Conservation (phyloP, 2,113 vertebrate genomes). For the Condylura cristata region DNA sequence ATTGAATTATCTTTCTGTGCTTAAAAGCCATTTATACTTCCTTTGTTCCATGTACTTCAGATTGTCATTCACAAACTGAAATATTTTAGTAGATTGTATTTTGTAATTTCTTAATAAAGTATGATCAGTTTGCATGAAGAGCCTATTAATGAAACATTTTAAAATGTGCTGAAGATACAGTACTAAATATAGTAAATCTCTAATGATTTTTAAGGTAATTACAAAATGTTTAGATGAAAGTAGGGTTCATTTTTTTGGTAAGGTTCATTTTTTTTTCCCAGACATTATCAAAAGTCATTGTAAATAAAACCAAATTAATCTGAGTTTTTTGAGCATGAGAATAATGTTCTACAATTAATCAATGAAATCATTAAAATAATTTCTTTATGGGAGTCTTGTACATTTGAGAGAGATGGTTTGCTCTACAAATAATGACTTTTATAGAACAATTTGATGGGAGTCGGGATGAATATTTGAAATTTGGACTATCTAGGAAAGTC, state of each 20-base stretch:
- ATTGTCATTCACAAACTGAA: not conserved
- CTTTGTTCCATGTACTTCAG: not conserved
- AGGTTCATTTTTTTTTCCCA: slow-evolving; percentile 65
- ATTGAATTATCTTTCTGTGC: not conserved
- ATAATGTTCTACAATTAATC: slow-evolving; percentile 42
- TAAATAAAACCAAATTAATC: slow-evolving; percentile 52
- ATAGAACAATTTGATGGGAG: not conserved
- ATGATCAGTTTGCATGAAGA: not conserved
- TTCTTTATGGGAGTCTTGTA: not conserved
- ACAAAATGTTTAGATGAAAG: slow-evolving; percentile 18
- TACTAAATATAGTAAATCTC: not conserved
- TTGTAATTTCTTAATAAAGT: slow-evolving; percentile 37
- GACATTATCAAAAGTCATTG: slow-evolving; percentile 39
- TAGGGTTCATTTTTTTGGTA: not conserved
- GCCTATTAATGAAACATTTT: slow-evolving; percentile 9
- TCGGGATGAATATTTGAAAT: slow-evolving; percentile 35
- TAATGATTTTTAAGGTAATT: slow-evolving; percentile 45
- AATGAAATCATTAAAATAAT: not conserved
- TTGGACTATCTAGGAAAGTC: not conserved
- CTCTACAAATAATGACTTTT: slow-evolving; percentile 26
- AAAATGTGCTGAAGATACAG: slow-evolving; percentile 11
- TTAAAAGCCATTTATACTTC: slow-evolving; percentile 31
- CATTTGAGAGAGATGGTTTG: not conserved
- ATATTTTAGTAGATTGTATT: slow-evolving; percentile 26
- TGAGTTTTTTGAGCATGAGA: slow-evolving; percentile 12